Percentiles rank a stretch among this genome's conserved stretches.
These are phyloP conservation scores for Rhinichthys klamathensis DNA, from an alignment of 2,113 vertebrate species.

Conservation along the genomic window DNA sequence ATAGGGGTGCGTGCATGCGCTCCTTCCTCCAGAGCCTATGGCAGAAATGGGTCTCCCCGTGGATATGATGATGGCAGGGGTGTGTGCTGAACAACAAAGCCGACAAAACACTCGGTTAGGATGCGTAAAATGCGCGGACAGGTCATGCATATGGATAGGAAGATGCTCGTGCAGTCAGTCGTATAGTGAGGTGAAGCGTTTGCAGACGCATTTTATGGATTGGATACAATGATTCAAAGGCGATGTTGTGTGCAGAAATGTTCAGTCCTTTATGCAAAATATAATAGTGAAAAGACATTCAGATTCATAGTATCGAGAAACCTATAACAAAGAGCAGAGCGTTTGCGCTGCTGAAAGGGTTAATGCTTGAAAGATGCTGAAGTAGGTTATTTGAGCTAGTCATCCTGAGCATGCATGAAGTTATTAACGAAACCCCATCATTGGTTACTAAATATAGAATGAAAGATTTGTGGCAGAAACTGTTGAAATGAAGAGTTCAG, in stretches of 20 bases:
- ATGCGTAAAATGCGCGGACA: neutral
- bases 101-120: neutral
- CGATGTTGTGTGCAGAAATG: neutral
- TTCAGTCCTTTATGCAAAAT: neutral
- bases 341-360: slow-evolving; percentile 26
- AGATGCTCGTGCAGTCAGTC: neutral
- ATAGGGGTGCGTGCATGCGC: slow-evolving; percentile 5
- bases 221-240: neutral
- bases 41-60: neutral
- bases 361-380: slow-evolving; percentile 31
- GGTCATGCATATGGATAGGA: neutral
- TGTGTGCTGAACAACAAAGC: slow-evolving; percentile 10
- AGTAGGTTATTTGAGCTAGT: slow-evolving; percentile 36
- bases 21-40: slow-evolving; percentile 22
- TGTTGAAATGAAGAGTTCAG: neutral
- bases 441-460: neutral
- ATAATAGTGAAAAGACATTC: neutral
- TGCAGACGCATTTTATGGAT: neutral
- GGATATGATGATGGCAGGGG: slow-evolving; percentile 17
- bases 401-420: slow-evolving; percentile 8
- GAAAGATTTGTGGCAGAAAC: neutral
- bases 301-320: neutral
- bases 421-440: neutral
- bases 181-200: neutral
- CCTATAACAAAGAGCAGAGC: neutral